A percentile compares a stretch with the other conserved stretches of the same genome.
These are phyloP conservation scores for Nothocercus julius DNA, from an alignment of 2,113 vertebrate genomes.

Conservation along the genomic window DNA sequence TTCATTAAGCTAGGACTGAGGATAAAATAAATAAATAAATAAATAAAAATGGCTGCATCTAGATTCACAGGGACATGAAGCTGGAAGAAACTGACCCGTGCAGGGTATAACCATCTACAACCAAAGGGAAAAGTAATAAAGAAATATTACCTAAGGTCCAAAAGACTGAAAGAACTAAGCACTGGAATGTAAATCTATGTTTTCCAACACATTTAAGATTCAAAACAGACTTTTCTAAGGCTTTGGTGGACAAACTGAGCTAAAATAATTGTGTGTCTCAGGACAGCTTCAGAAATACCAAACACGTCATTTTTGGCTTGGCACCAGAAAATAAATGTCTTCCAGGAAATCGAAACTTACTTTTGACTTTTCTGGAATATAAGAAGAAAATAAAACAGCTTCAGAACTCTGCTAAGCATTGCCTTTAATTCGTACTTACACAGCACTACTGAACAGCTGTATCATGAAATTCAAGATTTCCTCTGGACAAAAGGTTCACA, in stretches of 20 bases:
- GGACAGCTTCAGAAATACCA: neutral
- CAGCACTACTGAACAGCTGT: neutral
- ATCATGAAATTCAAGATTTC: neutral
- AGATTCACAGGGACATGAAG: neutral
- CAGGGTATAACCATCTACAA: neutral
- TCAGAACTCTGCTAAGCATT: neutral
- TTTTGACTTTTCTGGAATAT: neutral
- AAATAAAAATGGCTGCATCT: neutral
- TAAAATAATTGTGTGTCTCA: neutral
- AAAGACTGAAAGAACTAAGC: neutral
- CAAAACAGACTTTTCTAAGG: slow-evolving; percentile 12
- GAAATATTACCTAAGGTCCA: neutral
- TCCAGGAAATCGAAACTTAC: slow-evolving; percentile 31
- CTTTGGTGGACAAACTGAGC: neutral
- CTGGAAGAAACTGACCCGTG: neutral
- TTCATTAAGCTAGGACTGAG: neutral
- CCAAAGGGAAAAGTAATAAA: neutral
- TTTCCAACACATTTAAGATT: neutral
- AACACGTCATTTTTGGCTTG: neutral
- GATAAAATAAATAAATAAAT: neutral
- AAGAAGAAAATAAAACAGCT: neutral
- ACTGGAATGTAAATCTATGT: neutral
- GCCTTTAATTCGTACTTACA: neutral
- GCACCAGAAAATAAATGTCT: neutral
- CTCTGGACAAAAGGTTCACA: neutral